Conservation (phyloP, 1,140 invertebrate species). For the Chionoecetes opilio region DNA sequence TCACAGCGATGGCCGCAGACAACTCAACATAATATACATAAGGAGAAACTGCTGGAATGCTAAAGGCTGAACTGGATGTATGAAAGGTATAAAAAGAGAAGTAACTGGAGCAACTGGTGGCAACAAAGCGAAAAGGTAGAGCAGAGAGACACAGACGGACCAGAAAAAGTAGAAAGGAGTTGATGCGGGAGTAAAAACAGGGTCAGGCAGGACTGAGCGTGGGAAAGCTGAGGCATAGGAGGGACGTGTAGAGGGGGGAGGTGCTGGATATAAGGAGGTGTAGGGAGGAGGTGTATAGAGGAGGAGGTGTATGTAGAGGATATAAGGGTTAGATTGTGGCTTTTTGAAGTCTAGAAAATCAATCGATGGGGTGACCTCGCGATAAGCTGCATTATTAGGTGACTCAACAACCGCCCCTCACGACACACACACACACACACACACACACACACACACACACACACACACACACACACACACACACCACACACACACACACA, state of each 20-base stretch:
- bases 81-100: too few relatives aligned
- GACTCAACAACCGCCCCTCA: too few relatives aligned
- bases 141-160: not conserved
- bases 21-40: too few relatives aligned
- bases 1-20: too few relatives aligned
- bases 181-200: not conserved
- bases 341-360: constrained; percentile 4
- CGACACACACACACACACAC: constrained; percentile 13
- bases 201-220: constrained; percentile 1
- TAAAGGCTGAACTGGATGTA: too few relatives aligned
- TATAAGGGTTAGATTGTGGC: not conserved
- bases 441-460: constrained; percentile 5
- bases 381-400: not conserved
- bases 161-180: not conserved
- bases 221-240: not conserved
- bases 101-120: too few relatives aligned
- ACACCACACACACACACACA: not conserved
- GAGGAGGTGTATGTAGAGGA: too few relatives aligned
- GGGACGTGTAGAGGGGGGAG: not conserved
- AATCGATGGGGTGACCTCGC: not conserved
- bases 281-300: not conserved
- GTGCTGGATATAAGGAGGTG: not conserved
- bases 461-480: constrained; percentile 18
- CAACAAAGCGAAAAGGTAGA: not conserved
- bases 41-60: too few relatives aligned